Conservation (phyloP, 2,888 invertebrate species). For the Eledona agricola region DNA sequence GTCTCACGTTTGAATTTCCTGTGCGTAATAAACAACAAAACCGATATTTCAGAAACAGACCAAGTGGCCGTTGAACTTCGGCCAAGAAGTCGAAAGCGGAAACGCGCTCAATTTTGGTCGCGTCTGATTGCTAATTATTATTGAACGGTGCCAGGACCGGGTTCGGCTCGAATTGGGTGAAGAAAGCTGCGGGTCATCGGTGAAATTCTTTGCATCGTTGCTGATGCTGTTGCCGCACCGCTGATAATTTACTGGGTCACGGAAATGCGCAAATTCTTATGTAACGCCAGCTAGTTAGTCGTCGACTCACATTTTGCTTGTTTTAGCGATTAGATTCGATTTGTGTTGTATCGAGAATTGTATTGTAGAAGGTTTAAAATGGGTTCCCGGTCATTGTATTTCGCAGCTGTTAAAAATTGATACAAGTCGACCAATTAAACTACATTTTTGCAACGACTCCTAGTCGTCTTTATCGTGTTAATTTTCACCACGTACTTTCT, state of each 20-base stretch:
- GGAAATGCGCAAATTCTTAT: slow-evolving; percentile 32
- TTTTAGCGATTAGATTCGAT: too few relatives aligned
- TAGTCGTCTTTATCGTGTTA: too few relatives aligned
- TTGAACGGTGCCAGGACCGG: slow-evolving; percentile 7
- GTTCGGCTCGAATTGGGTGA: slow-evolving; percentile 4
- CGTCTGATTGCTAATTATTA: slow-evolving; percentile 26
- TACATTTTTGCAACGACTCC: too few relatives aligned
- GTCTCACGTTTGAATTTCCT: slow-evolving; percentile 15
- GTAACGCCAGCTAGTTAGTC: slow-evolving; percentile 7
- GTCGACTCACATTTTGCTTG: too few relatives aligned
- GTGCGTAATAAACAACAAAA: slow-evolving; percentile 15
- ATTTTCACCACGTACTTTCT: too few relatives aligned
- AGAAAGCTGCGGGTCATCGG: slow-evolving; percentile 20
- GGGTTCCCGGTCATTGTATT: too few relatives aligned
- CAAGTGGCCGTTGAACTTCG: slow-evolving; percentile 31
- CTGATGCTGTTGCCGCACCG: slow-evolving; percentile 3
- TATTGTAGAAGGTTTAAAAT: too few relatives aligned
- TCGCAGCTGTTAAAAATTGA: too few relatives aligned
- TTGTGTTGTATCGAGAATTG: too few relatives aligned
- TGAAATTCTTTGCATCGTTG: slow-evolving; percentile 29
- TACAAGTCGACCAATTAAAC: too few relatives aligned
- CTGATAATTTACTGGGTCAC: slow-evolving; percentile 21
- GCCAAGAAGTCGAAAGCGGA: slow-evolving; percentile 30
- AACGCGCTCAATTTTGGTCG: slow-evolving; percentile 29
- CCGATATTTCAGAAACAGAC: slow-evolving; percentile 14